Evolutionary conservation across 2,113 vertebrate genomes (phyloP).

Genomic region (Vidua macroura): DNA sequence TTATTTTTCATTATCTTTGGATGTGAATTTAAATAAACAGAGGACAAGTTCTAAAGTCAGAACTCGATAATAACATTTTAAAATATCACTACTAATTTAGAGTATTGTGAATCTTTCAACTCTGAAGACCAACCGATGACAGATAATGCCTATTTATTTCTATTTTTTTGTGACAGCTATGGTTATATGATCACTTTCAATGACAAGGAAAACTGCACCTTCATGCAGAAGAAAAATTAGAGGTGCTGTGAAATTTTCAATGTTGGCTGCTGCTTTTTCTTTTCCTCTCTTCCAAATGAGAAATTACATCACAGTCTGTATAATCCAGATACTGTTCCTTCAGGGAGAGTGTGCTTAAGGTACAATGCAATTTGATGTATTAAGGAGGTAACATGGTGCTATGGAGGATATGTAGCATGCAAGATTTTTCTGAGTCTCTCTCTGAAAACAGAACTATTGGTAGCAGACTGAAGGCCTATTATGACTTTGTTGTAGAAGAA

Average conservation of each 20-base stretch:
- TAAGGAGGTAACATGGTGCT: neutral
- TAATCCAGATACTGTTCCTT: neutral
- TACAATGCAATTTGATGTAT: neutral
- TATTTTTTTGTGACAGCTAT: neutral
- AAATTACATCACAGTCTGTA: neutral
- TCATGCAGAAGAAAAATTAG: neutral
- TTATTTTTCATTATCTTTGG: neutral
- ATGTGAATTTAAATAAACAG: neutral
- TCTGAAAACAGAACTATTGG: neutral
- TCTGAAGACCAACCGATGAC: neutral
- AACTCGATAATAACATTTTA: neutral
- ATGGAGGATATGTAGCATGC: neutral
- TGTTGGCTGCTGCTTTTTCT: neutral
- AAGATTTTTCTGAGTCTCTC: neutral
- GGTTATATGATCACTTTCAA: neutral
- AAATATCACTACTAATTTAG: neutral
- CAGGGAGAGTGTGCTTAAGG: neutral
- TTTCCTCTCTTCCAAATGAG: neutral
- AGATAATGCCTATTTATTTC: neutral
- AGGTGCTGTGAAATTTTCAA: neutral
- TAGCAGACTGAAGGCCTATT: neutral
- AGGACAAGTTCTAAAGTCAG: neutral
- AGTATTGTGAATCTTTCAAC: neutral
- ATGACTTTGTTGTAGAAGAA: neutral
- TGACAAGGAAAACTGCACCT: neutral